Evolutionary conservation across 1,140 invertebrate genomes (phyloP).

Genomic region (Drosophila bipectinata): DNA sequence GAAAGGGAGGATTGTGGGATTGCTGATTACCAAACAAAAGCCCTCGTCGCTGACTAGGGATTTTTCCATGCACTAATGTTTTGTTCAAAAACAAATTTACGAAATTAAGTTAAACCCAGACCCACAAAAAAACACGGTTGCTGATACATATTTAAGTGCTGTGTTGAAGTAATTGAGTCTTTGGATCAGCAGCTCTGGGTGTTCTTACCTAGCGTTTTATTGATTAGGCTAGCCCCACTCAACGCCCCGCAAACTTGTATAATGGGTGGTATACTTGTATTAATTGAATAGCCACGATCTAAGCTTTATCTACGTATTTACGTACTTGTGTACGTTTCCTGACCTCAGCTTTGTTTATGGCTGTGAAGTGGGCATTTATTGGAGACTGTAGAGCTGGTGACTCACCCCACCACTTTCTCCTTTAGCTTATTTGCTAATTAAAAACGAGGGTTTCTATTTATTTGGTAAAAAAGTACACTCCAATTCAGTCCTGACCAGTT

Average conservation of each 20-base stretch:
- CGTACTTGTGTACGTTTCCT: conserved; percentile 1
- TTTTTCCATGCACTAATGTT: conserved; percentile 29
- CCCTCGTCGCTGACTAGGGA: conserved; percentile 16
- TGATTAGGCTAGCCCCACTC: neutral
- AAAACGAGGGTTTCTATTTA: neutral
- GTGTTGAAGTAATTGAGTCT: conserved; percentile 13
- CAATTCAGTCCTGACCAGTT: too few species aligned
- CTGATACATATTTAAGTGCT: conserved; percentile 12
- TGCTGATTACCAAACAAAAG: conserved; percentile 44
- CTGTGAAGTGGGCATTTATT: neutral
- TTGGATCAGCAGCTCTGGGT: conserved; percentile 17
- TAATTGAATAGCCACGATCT: conserved; percentile 22
- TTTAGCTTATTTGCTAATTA: neutral
- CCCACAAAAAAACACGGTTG: neutral
- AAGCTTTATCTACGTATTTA: neutral
- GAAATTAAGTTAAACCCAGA: neutral
- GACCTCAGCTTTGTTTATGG: neutral
- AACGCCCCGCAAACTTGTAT: conserved; percentile 1
- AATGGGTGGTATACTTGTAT: neutral
- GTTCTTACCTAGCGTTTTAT: conserved; percentile 5
- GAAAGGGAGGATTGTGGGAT: conserved; percentile 9
- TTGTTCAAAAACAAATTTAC: conserved; percentile 21
- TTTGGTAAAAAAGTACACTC: too few species aligned
- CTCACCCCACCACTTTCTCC: conserved; percentile 24
- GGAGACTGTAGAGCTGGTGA: conserved; percentile 1